phyloP scores from a whole-genome alignment of 2,888 invertebrate genomes.

The Ypsolopha scabrella region DNA sequence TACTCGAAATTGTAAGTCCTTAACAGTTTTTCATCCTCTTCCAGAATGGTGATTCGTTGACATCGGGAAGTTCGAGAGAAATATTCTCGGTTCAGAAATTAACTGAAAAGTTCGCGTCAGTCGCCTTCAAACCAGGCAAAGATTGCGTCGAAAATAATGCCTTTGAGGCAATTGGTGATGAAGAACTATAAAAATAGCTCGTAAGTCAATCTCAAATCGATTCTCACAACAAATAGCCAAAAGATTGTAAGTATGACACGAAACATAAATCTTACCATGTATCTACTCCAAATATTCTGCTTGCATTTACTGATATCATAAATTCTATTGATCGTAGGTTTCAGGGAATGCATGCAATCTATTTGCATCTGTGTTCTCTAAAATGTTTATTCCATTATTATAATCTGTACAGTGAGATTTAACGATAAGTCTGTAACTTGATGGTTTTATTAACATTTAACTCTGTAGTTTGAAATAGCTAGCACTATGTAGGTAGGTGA shows the following conservation, averaged over 20 bases:
- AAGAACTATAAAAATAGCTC: slow-evolving; percentile 76
- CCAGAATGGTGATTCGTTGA: slow-evolving; percentile 70
- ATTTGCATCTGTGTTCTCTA: too few species aligned
- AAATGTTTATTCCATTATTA: neutral
- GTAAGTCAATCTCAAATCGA: too few species aligned
- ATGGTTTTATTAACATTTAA: neutral
- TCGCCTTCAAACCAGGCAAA: slow-evolving; percentile 76
- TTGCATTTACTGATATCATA: too few species aligned
- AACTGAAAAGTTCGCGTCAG: slow-evolving; percentile 78
- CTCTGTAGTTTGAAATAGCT: neutral
- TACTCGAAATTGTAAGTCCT: too few species aligned
- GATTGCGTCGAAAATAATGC: slow-evolving; percentile 91
- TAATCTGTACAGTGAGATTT: neutral
- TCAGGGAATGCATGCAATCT: too few species aligned
- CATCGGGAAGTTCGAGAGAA: slow-evolving; percentile 68
- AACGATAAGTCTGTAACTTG: neutral
- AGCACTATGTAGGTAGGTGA: neutral
- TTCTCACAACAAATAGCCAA: too few species aligned
- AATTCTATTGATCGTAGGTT: too few species aligned
- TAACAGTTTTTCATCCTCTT: neutral
- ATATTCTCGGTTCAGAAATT: slow-evolving; percentile 82
- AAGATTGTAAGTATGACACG: too few species aligned
- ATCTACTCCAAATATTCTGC: too few species aligned
- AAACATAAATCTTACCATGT: too few species aligned
- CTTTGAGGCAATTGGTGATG: slow-evolving; percentile 96